These are phyloP conservation scores for Sebastes diploproa DNA, from an alignment of 2,797 vertebrate species.

Conservation along the genomic window DNA sequence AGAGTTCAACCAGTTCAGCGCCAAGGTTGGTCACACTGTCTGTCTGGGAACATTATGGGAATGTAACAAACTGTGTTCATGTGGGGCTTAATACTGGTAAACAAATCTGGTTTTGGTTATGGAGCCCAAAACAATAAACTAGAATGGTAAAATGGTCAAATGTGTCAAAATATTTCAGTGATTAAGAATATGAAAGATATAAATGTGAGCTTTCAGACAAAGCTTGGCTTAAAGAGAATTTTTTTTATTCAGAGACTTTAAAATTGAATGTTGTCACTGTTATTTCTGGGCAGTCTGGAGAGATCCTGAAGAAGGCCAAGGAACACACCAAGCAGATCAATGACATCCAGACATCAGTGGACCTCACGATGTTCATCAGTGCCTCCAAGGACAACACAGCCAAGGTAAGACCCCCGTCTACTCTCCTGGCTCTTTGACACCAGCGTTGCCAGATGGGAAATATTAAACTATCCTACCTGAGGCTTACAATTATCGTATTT, in stretches of 20 bases:
- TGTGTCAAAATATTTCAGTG: not conserved
- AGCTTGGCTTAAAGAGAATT: not conserved
- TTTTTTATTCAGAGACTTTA: not conserved
- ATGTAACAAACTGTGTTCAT: not conserved
- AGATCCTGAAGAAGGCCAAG: slow-evolving; percentile 89
- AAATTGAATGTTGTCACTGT: not conserved
- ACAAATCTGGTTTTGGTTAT: not conserved
- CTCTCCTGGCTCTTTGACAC: too few species aligned
- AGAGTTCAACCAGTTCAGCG: slow-evolving; percentile 95
- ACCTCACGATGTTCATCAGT: slow-evolving; percentile 95
- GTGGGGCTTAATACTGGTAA: not conserved
- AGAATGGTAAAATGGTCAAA: not conserved
- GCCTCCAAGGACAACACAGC: slow-evolving; percentile 97
- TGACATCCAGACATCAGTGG: slow-evolving; percentile 94
- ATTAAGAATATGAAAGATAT: not conserved
- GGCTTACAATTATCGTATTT: too few species aligned
- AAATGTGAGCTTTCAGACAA: not conserved
- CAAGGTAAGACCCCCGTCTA: slow-evolving; percentile 80
- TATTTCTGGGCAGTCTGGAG: slow-evolving; percentile 85
- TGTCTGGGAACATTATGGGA: not conserved
- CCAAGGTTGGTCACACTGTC: slow-evolving; percentile 85
- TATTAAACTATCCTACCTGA: too few species aligned
- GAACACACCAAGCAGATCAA: slow-evolving; percentile 98
- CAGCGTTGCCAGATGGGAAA: too few species aligned
- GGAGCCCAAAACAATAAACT: not conserved